Percentiles rank a stretch among this genome's conserved stretches.
Conservation (phyloP, 2,113 vertebrate species). For the Micronisus gabar region DNA sequence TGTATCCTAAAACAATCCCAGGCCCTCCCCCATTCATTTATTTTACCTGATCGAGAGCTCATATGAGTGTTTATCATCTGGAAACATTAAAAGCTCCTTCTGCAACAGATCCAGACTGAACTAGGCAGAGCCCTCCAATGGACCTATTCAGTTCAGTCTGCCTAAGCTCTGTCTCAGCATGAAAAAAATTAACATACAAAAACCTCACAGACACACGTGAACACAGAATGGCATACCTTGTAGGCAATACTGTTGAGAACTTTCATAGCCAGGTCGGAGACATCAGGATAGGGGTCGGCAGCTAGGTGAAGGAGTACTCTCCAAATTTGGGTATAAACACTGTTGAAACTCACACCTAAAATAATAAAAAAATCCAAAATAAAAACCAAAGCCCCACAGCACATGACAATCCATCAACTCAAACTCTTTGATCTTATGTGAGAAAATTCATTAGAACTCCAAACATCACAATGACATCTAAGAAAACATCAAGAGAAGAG, state of each 20-base stretch:
- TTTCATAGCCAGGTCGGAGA: conserved; percentile 96
- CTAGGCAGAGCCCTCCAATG: not conserved
- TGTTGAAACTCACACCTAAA: conserved; percentile 96
- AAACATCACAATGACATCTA: not conserved
- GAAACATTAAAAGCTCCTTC: not conserved
- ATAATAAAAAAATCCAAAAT: not conserved
- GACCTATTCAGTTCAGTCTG: not conserved
- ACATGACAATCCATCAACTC: not conserved
- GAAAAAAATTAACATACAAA: not conserved
- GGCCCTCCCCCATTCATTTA: not conserved
- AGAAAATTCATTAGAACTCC: conserved; percentile 49
- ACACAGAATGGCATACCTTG: conserved; percentile 77
- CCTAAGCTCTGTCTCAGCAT: not conserved
- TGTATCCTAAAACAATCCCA: not conserved
- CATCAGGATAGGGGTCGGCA: conserved; percentile 93
- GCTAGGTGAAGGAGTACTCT: conserved; percentile 93
- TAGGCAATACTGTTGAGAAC: conserved; percentile 97
- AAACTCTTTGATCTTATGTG: conserved; percentile 16
- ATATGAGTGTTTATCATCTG: not conserved
- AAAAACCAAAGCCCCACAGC: not conserved
- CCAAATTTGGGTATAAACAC: conserved; percentile 98
- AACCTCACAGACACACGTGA: not conserved
- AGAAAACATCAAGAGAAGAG: conserved; percentile 6
- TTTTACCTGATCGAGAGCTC: not conserved
- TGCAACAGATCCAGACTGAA: not conserved